Conservation (phyloP, 1,140 invertebrate species). For the Cecropterus lyciades region DNA sequence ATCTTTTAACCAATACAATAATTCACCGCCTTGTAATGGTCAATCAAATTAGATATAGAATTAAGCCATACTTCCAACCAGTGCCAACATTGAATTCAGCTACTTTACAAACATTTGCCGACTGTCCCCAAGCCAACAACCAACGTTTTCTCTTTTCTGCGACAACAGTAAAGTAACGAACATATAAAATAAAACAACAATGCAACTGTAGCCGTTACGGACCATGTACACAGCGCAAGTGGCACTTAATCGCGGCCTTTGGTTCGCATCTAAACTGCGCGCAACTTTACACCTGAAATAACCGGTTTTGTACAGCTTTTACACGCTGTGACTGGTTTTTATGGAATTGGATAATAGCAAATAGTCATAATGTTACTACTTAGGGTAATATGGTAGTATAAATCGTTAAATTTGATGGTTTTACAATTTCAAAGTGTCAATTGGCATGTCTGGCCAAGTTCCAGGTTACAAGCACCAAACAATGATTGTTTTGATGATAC, state of each 20-base stretch:
- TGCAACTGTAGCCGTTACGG: slow-evolving; percentile 13
- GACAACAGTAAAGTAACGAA: not conserved
- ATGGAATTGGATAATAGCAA: not conserved
- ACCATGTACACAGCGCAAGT: slow-evolving; percentile 12
- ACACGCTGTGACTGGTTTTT: slow-evolving; percentile 1
- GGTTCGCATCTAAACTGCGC: slow-evolving; percentile 18
- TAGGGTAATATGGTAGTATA: no score
- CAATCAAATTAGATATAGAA: no score
- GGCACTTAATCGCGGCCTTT: slow-evolving; percentile 22
- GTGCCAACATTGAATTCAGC: not conserved
- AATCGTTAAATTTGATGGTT: no score
- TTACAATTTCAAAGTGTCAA: no score
- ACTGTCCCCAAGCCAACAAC: not conserved
- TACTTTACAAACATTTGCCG: not conserved
- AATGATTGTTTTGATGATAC: no score
- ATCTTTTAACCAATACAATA: no score
- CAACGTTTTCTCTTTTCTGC: not conserved
- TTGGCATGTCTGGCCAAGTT: no score
- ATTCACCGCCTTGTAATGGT: no score
- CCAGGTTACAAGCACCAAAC: no score
- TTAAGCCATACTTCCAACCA: no score
- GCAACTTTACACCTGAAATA: slow-evolving; percentile 29
- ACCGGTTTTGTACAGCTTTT: slow-evolving; percentile 9
- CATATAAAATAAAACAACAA: slow-evolving; percentile 8
- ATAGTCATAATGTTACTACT: not conserved